Evolutionary conservation across 2,888 invertebrate species (phyloP).

Genomic region (Xestia ashworthii): DNA sequence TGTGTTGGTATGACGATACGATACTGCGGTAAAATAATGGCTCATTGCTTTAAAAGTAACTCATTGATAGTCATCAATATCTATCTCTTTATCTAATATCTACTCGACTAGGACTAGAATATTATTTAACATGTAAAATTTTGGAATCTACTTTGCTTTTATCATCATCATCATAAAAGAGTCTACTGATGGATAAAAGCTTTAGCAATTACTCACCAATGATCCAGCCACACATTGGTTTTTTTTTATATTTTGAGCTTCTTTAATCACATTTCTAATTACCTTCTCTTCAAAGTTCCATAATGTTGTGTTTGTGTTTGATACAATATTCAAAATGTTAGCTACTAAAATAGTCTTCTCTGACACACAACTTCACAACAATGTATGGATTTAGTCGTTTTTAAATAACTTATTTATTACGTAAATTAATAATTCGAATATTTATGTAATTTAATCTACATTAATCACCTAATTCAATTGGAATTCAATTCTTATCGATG

Average conservation of each 20-base stretch:
- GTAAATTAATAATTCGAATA: slow-evolving; percentile 27
- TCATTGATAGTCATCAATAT: slow-evolving; percentile 7
- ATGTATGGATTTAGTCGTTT: slow-evolving; percentile 15
- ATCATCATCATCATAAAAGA: not conserved
- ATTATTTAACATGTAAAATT: not conserved
- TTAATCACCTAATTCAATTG: slow-evolving; percentile 30
- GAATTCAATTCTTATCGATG: slow-evolving; percentile 25
- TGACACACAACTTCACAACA: not conserved
- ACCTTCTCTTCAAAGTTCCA: no score
- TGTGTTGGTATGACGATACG: slow-evolving; percentile 5
- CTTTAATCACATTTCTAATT: not conserved
- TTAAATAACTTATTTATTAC: slow-evolving; percentile 23
- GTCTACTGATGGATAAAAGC: not conserved
- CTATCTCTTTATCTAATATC: not conserved
- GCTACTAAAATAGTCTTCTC: not conserved
- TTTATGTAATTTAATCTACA: slow-evolving; percentile 50
- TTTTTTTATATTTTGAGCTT: not conserved
- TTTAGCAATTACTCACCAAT: not conserved
- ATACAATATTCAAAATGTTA: not conserved
- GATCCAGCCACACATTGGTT: not conserved
- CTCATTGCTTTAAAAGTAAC: slow-evolving; percentile 15
- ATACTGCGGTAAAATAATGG: slow-evolving; percentile 26
- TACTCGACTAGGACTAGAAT: not conserved
- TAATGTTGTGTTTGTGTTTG: not conserved
- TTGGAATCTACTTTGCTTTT: not conserved